These are phyloP conservation scores for Lepisosteus osseus DNA, from an alignment of 2,113 vertebrate genomes.

Conservation along the genomic window DNA sequence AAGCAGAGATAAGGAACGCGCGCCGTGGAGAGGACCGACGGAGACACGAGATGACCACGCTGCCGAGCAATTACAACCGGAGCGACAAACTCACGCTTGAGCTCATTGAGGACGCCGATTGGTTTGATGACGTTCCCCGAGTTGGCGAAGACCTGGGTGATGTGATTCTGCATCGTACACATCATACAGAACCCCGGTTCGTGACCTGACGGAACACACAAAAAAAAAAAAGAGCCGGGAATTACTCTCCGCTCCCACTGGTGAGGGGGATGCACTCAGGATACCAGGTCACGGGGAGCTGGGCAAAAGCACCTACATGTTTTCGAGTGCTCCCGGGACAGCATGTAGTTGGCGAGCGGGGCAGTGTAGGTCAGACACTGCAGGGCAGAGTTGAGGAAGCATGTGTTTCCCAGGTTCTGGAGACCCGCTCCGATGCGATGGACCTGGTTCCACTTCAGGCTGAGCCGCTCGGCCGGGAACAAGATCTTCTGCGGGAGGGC, in stretches of 20 bases:
- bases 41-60: not conserved
- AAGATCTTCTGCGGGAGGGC: constrained; percentile 86
- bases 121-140: constrained; percentile 90
- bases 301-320: constrained; percentile 69
- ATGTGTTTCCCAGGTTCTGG: constrained; percentile 93
- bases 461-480: constrained; percentile 87
- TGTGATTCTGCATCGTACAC: constrained; percentile 93
- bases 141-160: constrained; percentile 86
- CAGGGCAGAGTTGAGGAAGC: constrained; percentile 91
- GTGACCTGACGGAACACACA: constrained; percentile 63
- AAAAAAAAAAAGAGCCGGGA: not conserved
- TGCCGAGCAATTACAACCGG: not conserved
- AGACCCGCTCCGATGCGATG: constrained; percentile 91
- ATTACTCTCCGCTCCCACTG: not conserved
- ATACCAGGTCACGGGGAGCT: not conserved
- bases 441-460: constrained; percentile 84
- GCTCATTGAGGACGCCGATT: constrained; percentile 85
- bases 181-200: constrained; percentile 95
- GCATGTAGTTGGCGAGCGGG: constrained; percentile 90
- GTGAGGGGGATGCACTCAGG: no score
- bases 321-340: constrained; percentile 91
- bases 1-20: no score
- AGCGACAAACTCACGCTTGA: constrained; percentile 75
- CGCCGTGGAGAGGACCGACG: not conserved
- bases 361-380: constrained; percentile 94